These are phyloP conservation scores for Pangasius sanitwongsei DNA, from an alignment of 2,797 vertebrate genomes.

Conservation along the genomic window DNA sequence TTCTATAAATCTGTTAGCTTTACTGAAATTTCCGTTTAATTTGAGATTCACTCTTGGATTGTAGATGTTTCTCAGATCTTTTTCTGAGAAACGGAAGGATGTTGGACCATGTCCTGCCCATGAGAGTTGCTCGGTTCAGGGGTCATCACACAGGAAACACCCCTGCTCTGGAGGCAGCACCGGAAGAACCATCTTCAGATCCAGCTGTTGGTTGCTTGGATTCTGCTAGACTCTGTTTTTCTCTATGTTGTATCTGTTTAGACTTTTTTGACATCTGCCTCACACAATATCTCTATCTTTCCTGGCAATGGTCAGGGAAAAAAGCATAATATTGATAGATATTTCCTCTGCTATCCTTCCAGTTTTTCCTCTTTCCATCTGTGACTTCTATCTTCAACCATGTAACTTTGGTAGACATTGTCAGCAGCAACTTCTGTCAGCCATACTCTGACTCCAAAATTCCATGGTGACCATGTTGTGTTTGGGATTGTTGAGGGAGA, in stretches of 20 bases:
- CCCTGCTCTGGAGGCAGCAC: conserved; percentile 54
- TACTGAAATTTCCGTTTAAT: conserved; percentile 6
- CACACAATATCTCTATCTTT: conserved; percentile 20
- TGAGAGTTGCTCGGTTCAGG: conserved; percentile 42
- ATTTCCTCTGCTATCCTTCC: conserved; percentile 1
- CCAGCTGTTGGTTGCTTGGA: conserved; percentile 69
- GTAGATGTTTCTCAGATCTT: conserved; percentile 20
- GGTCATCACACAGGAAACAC: conserved; percentile 57
- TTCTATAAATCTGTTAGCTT: not conserved
- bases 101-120: conserved; percentile 57
- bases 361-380: conserved; percentile 24
- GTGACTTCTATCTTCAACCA: conserved; percentile 11
- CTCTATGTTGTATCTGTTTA: conserved; percentile 66
- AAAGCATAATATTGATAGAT: conserved; percentile 24
- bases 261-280: conserved; percentile 36
- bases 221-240: conserved; percentile 65
- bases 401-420: conserved; percentile 20
- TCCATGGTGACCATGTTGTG: conserved; percentile 40
- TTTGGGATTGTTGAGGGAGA: conserved; percentile 15
- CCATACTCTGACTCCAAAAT: conserved; percentile 5
- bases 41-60: conserved; percentile 15
- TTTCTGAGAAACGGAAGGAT: conserved; percentile 43
- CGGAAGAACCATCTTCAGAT: conserved; percentile 41
- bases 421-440: conserved; percentile 12
- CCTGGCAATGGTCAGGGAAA: conserved; percentile 35